A percentile compares a stretch with the other conserved stretches of the same genome.
Conservation (phyloP, 2,797 vertebrate genomes). For the Passerculus sandwichensis region DNA sequence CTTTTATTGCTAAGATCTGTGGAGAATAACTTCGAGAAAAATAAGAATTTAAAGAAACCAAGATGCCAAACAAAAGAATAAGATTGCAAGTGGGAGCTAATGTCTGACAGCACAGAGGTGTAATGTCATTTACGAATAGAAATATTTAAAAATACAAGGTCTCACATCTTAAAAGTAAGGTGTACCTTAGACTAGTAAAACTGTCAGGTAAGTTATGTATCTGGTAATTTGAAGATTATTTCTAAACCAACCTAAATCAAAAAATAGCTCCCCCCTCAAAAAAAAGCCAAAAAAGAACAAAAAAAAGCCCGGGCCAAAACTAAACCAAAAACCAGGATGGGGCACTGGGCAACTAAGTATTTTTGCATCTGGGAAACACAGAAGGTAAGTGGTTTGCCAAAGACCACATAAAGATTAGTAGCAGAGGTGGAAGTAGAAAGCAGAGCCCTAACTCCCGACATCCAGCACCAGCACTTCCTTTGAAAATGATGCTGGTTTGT, state of each 20-base stretch:
- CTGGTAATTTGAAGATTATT: neutral
- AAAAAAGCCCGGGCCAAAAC: no score
- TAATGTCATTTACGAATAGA: no score
- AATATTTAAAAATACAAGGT: neutral
- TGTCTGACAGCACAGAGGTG: neutral
- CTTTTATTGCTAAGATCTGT: neutral
- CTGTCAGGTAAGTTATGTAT: neutral
- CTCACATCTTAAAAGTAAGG: neutral
- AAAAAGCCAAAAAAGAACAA: neutral
- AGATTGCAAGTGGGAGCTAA: neutral
- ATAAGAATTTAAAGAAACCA: rapidly evolving
- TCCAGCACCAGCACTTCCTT: neutral
- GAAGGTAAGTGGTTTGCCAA: slow-evolving; percentile 17
- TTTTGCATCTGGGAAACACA: neutral
- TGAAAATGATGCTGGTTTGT: neutral
- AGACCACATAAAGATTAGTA: slow-evolving; percentile 1
- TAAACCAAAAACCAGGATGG: neutral
- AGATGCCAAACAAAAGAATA: neutral
- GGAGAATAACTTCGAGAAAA: neutral
- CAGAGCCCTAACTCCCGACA: neutral
- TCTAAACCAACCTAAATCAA: neutral
- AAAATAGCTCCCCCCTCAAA: neutral
- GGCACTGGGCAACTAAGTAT: neutral
- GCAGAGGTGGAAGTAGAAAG: neutral
- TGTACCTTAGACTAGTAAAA: neutral